Percentiles rank a stretch among this genome's conserved stretches.
phyloP scores from a whole-genome alignment of 2,888 invertebrate species.

The Abrostola triplasia region DNA sequence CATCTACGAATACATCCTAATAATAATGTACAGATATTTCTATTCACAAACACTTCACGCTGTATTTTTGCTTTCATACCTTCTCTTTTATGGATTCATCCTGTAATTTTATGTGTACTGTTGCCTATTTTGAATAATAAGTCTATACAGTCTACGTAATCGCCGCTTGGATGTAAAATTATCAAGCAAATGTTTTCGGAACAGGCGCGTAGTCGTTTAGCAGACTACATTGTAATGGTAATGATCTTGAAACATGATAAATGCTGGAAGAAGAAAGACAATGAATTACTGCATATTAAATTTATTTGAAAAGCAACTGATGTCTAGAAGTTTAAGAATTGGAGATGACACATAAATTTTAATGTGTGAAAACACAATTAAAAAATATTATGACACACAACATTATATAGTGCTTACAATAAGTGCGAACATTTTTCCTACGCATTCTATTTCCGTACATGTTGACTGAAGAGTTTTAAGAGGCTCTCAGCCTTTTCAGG shows the following conservation, averaged over 20 bases:
- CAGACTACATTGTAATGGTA: slow-evolving; percentile 49
- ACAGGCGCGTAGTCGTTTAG: slow-evolving; percentile 41
- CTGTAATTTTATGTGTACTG: slow-evolving; percentile 52
- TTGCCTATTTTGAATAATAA: slow-evolving; percentile 57
- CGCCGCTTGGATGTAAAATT: slow-evolving; percentile 52
- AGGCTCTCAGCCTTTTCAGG: slow-evolving; percentile 16
- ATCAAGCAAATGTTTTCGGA: slow-evolving; percentile 55
- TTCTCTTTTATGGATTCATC: slow-evolving; percentile 44
- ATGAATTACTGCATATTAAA: slow-evolving; percentile 44
- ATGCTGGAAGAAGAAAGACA: slow-evolving; percentile 41
- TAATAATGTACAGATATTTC: slow-evolving; percentile 38
- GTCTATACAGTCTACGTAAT: slow-evolving; percentile 49
- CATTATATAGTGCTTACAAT: neutral
- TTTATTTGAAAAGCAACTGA: too few relatives aligned
- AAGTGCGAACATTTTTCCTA: slow-evolving; percentile 12
- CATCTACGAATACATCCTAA: neutral
- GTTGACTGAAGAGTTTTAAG: slow-evolving; percentile 19
- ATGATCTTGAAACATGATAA: slow-evolving; percentile 50
- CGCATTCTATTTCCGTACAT: slow-evolving; percentile 34
- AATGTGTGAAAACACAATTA: too few relatives aligned
- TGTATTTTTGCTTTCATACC: slow-evolving; percentile 45
- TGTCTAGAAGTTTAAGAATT: too few relatives aligned
- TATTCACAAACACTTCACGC: slow-evolving; percentile 44
- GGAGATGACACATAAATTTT: too few relatives aligned
- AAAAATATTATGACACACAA: neutral